phyloP scores from a whole-genome alignment of 1,140 invertebrate species.

The Dendroctonus valens region DNA sequence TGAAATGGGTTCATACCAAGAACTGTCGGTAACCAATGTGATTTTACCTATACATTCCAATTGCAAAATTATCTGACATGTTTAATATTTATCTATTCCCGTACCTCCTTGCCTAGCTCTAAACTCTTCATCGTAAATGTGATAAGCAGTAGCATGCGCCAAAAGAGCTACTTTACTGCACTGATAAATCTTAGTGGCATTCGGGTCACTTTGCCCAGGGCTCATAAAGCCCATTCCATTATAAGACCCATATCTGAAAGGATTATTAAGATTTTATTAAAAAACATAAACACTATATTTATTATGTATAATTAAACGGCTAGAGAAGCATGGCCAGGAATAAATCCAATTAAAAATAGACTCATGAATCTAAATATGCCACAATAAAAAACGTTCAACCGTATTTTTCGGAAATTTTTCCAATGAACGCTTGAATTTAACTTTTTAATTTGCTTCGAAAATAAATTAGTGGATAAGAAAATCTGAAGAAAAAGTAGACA shows the following conservation, averaged over 20 bases:
- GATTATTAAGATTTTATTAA: background rate
- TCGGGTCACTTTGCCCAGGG: slow-evolving; percentile 50
- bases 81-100: background rate
- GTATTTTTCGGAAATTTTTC: no score
- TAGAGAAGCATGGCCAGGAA: no score
- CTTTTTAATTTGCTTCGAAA: no score
- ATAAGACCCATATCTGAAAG: slow-evolving; percentile 7
- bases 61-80: slow-evolving; percentile 1
- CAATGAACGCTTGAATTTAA: no score
- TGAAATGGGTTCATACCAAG: slow-evolving; percentile 31
- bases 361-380: no score
- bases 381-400: no score
- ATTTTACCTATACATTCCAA: slow-evolving; percentile 28
- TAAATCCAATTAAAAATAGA: no score
- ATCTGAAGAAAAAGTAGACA: no score
- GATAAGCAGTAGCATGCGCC: slow-evolving; percentile 50
- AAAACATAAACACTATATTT: no score
- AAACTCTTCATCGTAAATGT: slow-evolving; percentile 56
- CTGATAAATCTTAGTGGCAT: slow-evolving; percentile 19
- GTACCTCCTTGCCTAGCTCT: slow-evolving; percentile 48
- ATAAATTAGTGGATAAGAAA: no score
- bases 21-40: slow-evolving; percentile 28
- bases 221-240: slow-evolving; percentile 41
- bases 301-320: no score
- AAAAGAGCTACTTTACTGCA: slow-evolving; percentile 26